Evolutionary conservation across 2,888 invertebrate species (phyloP), one percentile per base, ranked within the genome.

Genomic region (Hoplodrina blanda): DNA sequence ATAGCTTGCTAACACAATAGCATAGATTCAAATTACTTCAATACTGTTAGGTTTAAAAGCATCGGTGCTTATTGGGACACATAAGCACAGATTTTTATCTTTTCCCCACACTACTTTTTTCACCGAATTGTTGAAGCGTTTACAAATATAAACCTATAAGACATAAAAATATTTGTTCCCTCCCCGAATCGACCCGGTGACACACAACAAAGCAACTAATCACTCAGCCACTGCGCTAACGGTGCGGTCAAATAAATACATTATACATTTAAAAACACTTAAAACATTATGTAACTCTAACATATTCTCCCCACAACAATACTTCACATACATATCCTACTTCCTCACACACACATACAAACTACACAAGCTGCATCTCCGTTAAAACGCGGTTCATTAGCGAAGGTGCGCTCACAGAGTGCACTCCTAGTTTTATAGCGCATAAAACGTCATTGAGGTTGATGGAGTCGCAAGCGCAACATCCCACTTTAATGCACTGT

Each of bases 381-480:
- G 62, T 66, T 78, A 78, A 76, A 80, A 69, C 50, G 61, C 69
- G 79, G 82, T 83, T 83, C 83, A 83, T 83, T 83, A 83, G 80
- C 73, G 69, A 68, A 74, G 81, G 76, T 80, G 73, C 88, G 90
- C 87, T 85, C 88, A 79, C 86, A 87, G 89, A 91, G 91, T 83
- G 83, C 83, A 82, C 83, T 83, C 61, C 67, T 76, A 78, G 75
- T 82, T 86, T 86, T 85, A 86, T 85, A 61, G 68, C 62, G 37
- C 81, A 85, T 86, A 85, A 86, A 86, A 80, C 79, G 84, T 76
- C 81, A 82, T 84, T 79, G 76, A 80, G 81, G 61, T 62, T 80
- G 82, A 86, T 86, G 85, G 87, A 86, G 84, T 73, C 76, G 76
- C 83, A 75, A 73, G 84, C 80, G 83, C 84, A 84, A 66, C 71